Base-by-base conservation (phyloP, 2,113 vertebrate species). In the Thinocorus orbignyianus region DNA sequence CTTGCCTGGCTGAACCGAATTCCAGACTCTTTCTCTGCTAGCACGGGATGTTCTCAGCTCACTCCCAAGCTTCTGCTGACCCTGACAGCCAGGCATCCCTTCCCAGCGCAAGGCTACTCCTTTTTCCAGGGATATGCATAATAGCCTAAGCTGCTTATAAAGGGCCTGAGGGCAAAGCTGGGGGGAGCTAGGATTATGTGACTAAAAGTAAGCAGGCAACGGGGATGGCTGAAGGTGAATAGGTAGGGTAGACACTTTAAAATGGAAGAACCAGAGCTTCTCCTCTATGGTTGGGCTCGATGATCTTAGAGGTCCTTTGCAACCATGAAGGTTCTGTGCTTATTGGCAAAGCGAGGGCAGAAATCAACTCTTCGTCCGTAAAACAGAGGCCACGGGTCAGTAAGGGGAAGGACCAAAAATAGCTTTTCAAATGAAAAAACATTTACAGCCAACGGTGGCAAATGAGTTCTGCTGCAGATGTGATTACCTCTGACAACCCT, bases 111-210 rank as follows among this genome's bases (percentile, higher is more conserved):
- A 72, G 55, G 62, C 91, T 90, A 11, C 88, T 94, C 30, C 86
- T 93, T 90, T 93, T 95, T 71, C 86, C 78, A 85, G 65, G 91
- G 89, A 93, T 95, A 84, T 71, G 48, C 86, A 93, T 84, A 86
- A 39, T 58, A 78, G 86, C 68, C 55, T 95, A 96, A 97, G 61
- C 90, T 81, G 60, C 93, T 91, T 96, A 74, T 30, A 39, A 39
- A 87, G 23, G 69, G 52, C 68, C 92, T 86, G 94, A 46, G 65
- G 88, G 86, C 83, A 93, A 78, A 95, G 80, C 88, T 92, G 48
- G n/a, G 69, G 48, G 58, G 77, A 85, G 65, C 26, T 61, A 74
- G 90, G 86, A 88, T 90, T 92, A 80, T 42, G 64, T 52, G 91
- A 74, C 93, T 96, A 68, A 88, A 93, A 95, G 69, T 88, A 95